Evolutionary conservation across 2,797 vertebrate species (phyloP), one percentile per base, ranked within the genome.

Genomic region (Parotocinclus haroldoi): DNA sequence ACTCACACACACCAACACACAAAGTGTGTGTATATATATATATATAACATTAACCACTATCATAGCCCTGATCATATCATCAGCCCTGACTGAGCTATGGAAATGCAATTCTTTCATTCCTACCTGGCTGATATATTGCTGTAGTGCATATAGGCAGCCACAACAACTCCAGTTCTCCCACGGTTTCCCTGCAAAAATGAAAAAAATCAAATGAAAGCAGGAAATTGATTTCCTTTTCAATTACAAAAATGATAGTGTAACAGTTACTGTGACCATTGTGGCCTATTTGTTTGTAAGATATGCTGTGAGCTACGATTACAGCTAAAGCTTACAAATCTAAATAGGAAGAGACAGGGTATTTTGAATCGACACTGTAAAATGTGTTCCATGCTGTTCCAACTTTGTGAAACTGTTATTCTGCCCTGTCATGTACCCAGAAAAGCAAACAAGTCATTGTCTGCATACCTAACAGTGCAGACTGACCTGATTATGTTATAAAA

Each of bases 71-170:
- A n/a, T n/a, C n/a, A n/a, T n/a, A n/a, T n/a, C n/a, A 27, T 27
- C 27, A 27, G 27, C 27, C 27, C 27, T 27, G 5, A 27, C 27
- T 27, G 27, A 42, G 40, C 10, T 42, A 4, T 42, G 8, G 1
- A 42, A 8, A 3, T 42, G 10, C 40, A 42, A 9, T 4, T 42
- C n/a, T n/a, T 7, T 27, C 10, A 56, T 50, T 48, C 85, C 86
- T 68, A 93, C 92, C 92, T 93, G 82, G 92, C 91, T 0, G 92
- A 93, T 79, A 93, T 92, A 79, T 92, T 90, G 84, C 87, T 90
- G 79, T 91, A 92, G 80, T 91, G 87, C 91, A 93, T 91, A 77
- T 93, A 94, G 9, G 92, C 92, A 0, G 91, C 92, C 0, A 92
- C 88, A 4, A 93, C 92, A 40, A 93, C 91, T 0, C 92, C 92